Evolutionary conservation across 1,140 invertebrate genomes (phyloP), one percentile per base, ranked within the genome.

Genomic region (Tribolium castaneum): DNA sequence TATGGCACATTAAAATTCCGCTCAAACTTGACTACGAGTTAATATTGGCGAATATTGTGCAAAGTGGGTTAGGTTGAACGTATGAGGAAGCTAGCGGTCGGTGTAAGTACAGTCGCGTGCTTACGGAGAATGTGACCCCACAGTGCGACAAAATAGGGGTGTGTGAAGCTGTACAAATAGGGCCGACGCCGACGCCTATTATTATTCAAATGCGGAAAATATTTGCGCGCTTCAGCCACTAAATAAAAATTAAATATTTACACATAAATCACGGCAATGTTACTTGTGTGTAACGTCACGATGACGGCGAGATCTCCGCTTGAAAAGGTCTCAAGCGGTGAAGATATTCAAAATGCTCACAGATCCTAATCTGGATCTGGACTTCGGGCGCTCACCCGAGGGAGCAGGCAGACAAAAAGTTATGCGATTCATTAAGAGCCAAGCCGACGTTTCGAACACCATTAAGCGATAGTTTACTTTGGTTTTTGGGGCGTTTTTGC

Each of bases 71-170:
- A 66, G 25, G 59, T 66, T 30, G n/a, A 66, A 35, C 59, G 59
- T 66, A 66, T 35, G 59, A 66, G 59, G 59, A 66, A 66, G 59
- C 54, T 66, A 35, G 59, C 59, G 59, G 59, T 66, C n/a, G 59
- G 59, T 66, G 35, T 19, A 45, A 66, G 59, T 66, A 66, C 25
- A 66, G 59, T 66, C 59, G 59, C 59, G 59, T 66, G 59, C 30
- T 66, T 35, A 66, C 59, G 59, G 30, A 66, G 59, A 66, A 66
- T 66, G 59, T 66, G 59, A 59, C 54, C 54, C 54, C 10, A 45
- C n/a, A 45, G 7, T 10, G 39, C 25, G 6, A 30, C 25, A 30
- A 30, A 30, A 30, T 30, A 30, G 39, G 39, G 39, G 39, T 9
- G 5, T 5, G 9, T 45, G 16, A 59, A 59, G 54, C 54, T 25